Percentiles rank a stretch among this genome's conserved stretches.
phyloP scores from a whole-genome alignment of 2,113 vertebrate genomes.

The Urocolius indicus region DNA sequence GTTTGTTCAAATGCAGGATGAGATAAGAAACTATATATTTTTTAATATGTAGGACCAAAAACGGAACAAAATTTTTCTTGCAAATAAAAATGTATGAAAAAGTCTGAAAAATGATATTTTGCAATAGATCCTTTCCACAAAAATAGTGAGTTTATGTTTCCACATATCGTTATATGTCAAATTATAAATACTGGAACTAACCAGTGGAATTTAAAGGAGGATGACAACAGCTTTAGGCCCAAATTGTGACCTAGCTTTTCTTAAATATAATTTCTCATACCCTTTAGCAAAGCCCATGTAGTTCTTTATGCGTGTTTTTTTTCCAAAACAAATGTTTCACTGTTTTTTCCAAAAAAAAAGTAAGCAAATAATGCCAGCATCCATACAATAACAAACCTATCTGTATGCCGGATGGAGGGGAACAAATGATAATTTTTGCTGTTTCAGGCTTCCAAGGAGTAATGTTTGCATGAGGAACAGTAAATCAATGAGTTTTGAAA shows the following conservation, averaged over 20 bases:
- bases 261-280: slow-evolving; percentile 32
- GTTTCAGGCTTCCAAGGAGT: not conserved
- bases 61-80: not conserved
- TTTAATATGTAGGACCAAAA: not conserved
- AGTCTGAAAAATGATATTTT: not conserved
- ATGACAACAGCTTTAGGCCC: not conserved
- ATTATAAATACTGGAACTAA: not conserved
- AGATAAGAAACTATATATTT: not conserved
- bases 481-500: not conserved
- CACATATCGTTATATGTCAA: not conserved
- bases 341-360: slow-evolving; percentile 41
- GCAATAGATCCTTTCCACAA: not conserved
- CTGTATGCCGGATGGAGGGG: not conserved
- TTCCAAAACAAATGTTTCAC: slow-evolving; percentile 47
- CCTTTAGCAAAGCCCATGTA: slow-evolving; percentile 3
- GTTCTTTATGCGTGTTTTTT: slow-evolving; percentile 48
- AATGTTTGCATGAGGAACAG: not conserved
- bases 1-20: not conserved
- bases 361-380: slow-evolving; percentile 53
- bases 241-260: not conserved
- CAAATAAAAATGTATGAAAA: not conserved
- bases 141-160: not conserved
- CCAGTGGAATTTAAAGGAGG: not conserved
- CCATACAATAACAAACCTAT: not conserved
- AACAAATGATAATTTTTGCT: not conserved